Evolutionary conservation across 2,888 invertebrate genomes (phyloP).

Genomic region (Macroteleia sp.): DNA sequence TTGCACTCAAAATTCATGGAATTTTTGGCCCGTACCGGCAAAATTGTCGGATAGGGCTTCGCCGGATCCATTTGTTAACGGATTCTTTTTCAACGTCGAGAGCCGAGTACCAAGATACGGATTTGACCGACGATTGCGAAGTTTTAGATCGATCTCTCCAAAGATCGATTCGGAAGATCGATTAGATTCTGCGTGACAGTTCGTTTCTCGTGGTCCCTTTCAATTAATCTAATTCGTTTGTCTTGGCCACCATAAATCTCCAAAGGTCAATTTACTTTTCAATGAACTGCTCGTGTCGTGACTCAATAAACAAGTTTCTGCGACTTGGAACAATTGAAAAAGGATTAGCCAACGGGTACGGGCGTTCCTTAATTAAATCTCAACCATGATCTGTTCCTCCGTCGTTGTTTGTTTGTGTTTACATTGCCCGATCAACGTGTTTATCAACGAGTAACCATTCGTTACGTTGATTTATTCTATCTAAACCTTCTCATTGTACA

Average conservation of each 20-base stretch:
- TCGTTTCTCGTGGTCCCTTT: background rate
- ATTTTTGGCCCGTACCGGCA: slow-evolving; percentile 68
- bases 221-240: slow-evolving; percentile 24
- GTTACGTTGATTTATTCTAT: no score
- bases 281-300: slow-evolving; percentile 18
- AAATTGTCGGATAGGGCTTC: slow-evolving; percentile 17
- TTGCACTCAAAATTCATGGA: slow-evolving; percentile 72
- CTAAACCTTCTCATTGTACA: no score
- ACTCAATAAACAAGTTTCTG: slow-evolving; percentile 18
- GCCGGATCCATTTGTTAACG: background rate
- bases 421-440: no score
- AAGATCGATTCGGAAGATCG: no score
- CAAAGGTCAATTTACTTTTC: slow-evolving; percentile 28
- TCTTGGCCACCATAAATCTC: slow-evolving; percentile 13
- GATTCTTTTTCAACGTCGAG: background rate
- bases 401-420: no score
- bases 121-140: background rate
- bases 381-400: no score
- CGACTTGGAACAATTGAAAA: slow-evolving; percentile 36
- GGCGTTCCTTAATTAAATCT: no score
- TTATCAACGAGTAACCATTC: no score
- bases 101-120: no score
- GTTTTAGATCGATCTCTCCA: slow-evolving; percentile 10
- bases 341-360: slow-evolving; percentile 24
- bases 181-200: slow-evolving; percentile 26